A percentile compares a stretch with the other conserved stretches of the same genome.
These are phyloP conservation scores for Pan paniscus DNA, from an alignment of 2,113 vertebrate species.

Conservation along the genomic window DNA sequence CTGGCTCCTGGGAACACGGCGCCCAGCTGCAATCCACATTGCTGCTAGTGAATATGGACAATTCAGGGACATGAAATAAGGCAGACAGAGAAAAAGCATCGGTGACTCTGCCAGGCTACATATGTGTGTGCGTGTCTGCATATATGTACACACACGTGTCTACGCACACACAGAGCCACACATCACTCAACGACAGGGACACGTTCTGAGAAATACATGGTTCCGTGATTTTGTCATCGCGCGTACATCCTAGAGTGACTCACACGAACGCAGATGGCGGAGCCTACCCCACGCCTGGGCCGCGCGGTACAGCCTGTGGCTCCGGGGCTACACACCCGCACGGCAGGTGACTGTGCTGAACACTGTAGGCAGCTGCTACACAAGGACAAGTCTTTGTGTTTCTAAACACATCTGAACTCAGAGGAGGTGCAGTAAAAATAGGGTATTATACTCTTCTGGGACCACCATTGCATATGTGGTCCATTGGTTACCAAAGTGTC, in stretches of 20 bases:
- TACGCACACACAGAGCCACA: not conserved
- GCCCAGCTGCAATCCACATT: not conserved
- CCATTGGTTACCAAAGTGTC: not conserved
- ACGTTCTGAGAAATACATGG: not conserved
- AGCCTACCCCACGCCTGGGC: not conserved
- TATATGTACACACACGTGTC: not conserved
- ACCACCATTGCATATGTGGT: not conserved
- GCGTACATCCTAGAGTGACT: not conserved
- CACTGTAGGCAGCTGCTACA: not conserved
- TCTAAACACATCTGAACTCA: not conserved
- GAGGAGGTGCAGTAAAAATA: not conserved
- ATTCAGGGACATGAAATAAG: not conserved
- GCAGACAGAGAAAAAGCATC: too few species aligned
- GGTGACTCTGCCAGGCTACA: too few species aligned
- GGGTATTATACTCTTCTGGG: not conserved
- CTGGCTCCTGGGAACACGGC: rapidly evolving
- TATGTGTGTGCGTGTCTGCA: too few species aligned
- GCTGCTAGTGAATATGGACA: not conserved
- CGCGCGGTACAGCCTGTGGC: too few species aligned
- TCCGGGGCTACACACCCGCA: not conserved
- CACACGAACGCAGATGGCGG: not conserved
- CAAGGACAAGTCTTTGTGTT: not conserved
- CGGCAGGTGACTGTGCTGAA: not conserved
- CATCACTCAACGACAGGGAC: not conserved
- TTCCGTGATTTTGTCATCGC: not conserved